phyloP scores from a whole-genome alignment of 2,113 vertebrate genomes.

The Accipiter cooperii region DNA sequence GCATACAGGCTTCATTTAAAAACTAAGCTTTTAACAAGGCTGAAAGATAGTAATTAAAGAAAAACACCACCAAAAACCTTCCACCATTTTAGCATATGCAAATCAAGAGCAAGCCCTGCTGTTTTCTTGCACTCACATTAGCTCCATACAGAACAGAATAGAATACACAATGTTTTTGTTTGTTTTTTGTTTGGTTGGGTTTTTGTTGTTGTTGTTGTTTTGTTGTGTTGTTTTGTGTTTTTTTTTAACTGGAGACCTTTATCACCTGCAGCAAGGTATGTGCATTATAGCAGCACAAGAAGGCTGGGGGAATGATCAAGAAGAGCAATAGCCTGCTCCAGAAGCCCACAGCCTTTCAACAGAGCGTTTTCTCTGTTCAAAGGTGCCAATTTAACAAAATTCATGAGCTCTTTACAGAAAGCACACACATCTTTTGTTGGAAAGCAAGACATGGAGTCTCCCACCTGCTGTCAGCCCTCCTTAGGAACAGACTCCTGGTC shows the following conservation, averaged over 20 bases:
- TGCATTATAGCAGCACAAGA: accelerated
- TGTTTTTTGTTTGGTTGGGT: too few species aligned
- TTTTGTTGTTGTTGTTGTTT: too few species aligned
- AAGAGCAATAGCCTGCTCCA: background rate
- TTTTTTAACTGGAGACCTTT: background rate
- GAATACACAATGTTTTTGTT: too few species aligned
- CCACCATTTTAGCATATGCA: background rate
- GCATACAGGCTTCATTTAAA: background rate
- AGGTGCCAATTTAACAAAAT: background rate
- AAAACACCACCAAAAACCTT: background rate
- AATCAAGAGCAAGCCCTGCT: background rate
- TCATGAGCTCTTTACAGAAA: background rate
- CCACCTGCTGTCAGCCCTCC: background rate
- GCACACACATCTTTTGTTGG: background rate
- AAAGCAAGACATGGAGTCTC: background rate
- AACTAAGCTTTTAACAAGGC: background rate
- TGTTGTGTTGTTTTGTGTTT: too few species aligned
- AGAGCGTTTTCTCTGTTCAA: background rate
- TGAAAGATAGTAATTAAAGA: background rate
- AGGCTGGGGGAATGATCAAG: background rate
- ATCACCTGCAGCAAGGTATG: background rate
- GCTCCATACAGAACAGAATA: too few species aligned
- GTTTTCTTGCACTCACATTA: background rate
- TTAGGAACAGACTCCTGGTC: accelerated
- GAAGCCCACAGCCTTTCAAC: background rate